These are phyloP conservation scores for Chirona hameri DNA, from an alignment of 2,888 invertebrate genomes.

Conservation along the genomic window DNA sequence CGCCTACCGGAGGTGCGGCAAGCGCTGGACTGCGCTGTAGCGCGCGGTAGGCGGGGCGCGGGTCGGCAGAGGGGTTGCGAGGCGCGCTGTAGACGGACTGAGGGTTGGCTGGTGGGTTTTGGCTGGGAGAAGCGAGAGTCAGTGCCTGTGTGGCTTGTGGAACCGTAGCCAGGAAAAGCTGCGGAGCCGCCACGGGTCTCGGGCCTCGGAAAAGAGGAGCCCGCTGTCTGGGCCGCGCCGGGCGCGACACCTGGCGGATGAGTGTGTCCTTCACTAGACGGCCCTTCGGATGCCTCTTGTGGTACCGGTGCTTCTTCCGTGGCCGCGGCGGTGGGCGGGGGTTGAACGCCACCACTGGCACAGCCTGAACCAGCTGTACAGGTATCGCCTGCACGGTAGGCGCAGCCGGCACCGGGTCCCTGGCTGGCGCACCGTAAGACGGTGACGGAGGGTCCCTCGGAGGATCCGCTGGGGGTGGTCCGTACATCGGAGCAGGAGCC, in stretches of 20 bases:
- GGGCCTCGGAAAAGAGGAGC: background rate
- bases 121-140: no score
- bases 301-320: background rate
- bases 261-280: constrained; percentile 2
- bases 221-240: background rate
- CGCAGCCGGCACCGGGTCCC: background rate
- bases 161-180: background rate
- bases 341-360: background rate
- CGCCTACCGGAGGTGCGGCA: background rate
- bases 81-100: background rate
- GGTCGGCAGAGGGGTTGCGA: background rate
- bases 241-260: background rate
- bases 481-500: background rate
- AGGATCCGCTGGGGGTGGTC: background rate
- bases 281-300: background rate
- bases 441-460: constrained; percentile 6
- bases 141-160: background rate
- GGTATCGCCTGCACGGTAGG: background rate
- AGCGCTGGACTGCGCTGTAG: background rate
- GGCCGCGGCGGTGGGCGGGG: background rate
- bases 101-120: no score
- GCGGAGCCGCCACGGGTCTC: background rate
- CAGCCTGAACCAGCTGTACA: background rate
- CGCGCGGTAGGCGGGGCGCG: background rate
- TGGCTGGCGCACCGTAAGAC: background rate